These are phyloP conservation scores for Balaeniceps rex DNA, from an alignment of 2,113 vertebrate genomes.

Conservation along the genomic window DNA sequence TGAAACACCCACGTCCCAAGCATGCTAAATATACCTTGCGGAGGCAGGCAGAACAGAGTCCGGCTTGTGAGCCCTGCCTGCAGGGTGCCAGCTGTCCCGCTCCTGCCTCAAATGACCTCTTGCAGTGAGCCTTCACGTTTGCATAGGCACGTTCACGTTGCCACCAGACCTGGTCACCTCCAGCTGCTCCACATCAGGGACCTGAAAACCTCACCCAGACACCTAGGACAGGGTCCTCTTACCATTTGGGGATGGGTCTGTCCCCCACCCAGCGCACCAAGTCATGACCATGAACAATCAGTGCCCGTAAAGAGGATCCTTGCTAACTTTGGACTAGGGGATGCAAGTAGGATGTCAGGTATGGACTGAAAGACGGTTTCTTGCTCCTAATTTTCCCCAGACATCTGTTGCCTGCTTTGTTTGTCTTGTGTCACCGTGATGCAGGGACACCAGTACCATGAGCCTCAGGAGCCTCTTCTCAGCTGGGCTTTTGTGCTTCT, in stretches of 20 bases:
- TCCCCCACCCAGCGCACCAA: not conserved
- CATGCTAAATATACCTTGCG: not conserved
- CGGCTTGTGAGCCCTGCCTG: not conserved
- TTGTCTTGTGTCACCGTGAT: not conserved
- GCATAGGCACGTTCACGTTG: rapidly evolving
- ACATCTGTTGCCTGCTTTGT: not conserved
- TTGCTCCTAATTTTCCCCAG: not conserved
- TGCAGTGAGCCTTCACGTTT: not conserved
- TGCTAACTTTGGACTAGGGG: not conserved
- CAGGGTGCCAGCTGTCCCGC: not conserved
- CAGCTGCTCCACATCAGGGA: not conserved
- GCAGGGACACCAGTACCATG: not conserved
- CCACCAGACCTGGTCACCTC: not conserved
- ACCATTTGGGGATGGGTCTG: not conserved
- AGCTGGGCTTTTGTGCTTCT: not conserved
- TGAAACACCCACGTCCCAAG: not conserved
- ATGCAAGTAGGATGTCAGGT: not conserved
- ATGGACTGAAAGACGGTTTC: not conserved
- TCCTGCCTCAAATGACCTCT: not conserved
- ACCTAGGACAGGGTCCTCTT: not conserved
- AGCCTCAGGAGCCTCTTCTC: not conserved
- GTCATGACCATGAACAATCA: not conserved
- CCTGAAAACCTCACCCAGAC: not conserved
- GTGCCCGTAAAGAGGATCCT: not conserved
- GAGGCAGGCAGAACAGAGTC: not conserved